Evolutionary conservation across 2,113 vertebrate genomes (phyloP).

Genomic region (Labeo rohita): DNA sequence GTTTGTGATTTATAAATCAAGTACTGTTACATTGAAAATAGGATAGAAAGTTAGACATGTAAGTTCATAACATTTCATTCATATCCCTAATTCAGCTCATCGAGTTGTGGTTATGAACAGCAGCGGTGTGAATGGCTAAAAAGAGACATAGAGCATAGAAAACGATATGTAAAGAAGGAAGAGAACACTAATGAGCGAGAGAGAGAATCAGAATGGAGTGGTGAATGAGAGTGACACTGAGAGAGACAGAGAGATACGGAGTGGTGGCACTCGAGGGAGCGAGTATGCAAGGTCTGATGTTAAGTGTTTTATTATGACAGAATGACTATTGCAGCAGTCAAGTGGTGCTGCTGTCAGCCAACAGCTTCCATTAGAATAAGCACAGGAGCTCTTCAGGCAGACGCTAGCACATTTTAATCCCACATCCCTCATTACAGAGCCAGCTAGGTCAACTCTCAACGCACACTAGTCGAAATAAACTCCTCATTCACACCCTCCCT

Average conservation of each 20-base stretch:
- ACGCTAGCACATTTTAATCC: slow-evolving; percentile 82
- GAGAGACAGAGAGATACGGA: slow-evolving; percentile 27
- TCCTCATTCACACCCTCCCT: slow-evolving; percentile 58
- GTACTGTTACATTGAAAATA: background rate
- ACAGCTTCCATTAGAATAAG: slow-evolving; percentile 80
- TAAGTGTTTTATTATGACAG: slow-evolving; percentile 68
- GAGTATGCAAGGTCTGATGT: slow-evolving; percentile 59
- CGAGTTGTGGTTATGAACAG: background rate
- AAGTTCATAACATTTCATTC: background rate
- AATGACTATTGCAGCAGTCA: slow-evolving; percentile 64
- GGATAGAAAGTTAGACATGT: background rate
- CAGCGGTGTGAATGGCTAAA: background rate
- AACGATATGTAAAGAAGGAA: background rate
- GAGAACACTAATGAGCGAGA: slow-evolving; percentile 53
- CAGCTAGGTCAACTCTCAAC: slow-evolving; percentile 76
- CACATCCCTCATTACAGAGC: slow-evolving; percentile 73
- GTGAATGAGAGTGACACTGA: slow-evolving; percentile 43
- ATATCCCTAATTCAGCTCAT: background rate
- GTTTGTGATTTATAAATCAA: background rate
- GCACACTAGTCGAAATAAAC: slow-evolving; percentile 75
- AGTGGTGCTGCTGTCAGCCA: slow-evolving; percentile 74
- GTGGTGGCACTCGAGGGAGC: slow-evolving; percentile 42
- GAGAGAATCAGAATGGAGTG: slow-evolving; percentile 41
- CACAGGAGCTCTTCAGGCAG: slow-evolving; percentile 77
- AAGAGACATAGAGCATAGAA: background rate